Evolutionary conservation across 2,888 invertebrate genomes (phyloP), one percentile per base, ranked within the genome.

Genomic region (Agrotis segetum): DNA sequence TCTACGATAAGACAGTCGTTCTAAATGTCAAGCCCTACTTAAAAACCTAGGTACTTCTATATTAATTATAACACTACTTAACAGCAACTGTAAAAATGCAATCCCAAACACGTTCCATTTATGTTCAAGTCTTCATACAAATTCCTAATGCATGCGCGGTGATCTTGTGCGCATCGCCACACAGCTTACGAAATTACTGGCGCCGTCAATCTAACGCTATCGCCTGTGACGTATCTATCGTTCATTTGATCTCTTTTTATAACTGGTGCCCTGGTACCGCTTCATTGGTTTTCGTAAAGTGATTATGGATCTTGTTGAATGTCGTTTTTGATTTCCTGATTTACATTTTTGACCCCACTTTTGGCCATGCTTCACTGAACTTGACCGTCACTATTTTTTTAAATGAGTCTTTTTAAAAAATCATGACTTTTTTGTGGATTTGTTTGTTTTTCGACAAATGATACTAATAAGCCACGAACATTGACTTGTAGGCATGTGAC

Each of bases 191-290:
- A 91, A 92, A 93, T 93, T 92, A 93, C 88, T 86, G 87, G 82
- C 84, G 85, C 86, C 86, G 93, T 92, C 93, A 90, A 90, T 93
- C 93, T 92, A 65, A 53, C 73, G 82, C 85, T 93, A 92, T 93
- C 92, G 85, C 76, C 81, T 83, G 86, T 86, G 90, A 92, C 87
- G 87, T 89, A 90, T 92, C 92, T 77, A 83, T 80, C 67, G 59
- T 78, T 72, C 68, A 72, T 84, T 76, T 80, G 63, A 70, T 70
- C 80, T 72, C 65, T 76, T 63, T 79, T 76, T 82, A 49, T 61
- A 63, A 67, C 67, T 82, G 67, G 53, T 53, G 6, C 79, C 68
- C 29, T 79, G 73, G 83, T 79, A 73, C 83, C 67, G 68, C 65
- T 52, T 79, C 67, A 79, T 68, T 66, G 82, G 17, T 63, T 82